Base-by-base conservation (phyloP, 2,888 invertebrate species). In the Platynereis dumerilii region DNA sequence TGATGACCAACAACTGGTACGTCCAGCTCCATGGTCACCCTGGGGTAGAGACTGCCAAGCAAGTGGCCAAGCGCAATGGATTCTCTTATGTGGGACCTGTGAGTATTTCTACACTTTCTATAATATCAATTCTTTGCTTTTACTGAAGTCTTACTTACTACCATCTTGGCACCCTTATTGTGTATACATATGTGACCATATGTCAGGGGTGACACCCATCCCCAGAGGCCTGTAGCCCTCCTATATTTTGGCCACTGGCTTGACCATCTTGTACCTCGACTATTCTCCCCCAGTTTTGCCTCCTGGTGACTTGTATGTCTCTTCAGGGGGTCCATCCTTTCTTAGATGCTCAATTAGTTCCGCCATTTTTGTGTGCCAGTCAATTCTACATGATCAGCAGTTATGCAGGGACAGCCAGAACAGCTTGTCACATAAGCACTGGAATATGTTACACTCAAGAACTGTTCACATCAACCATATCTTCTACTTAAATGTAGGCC, bases 1-100 rank as follows among this genome's bases (percentile, higher is more conserved):
- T 98, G 78, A 94, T 95, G 87, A 97, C 96, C 84, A 97, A 96
- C 86, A 92, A 93, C 64, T 98, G 98, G 88, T 88, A 94, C 84
- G 96, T 98, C 77, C 89, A 91, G 77, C 91, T 96, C 86, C 90
- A 90, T 81, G 88, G 91, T 75, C 90, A 91, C 70, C 90, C 92
- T 68, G 90, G 90, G 66, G 89, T 88, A 75, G 88, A 90, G 24
- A 88, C 91, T 79, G 97, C 94, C 60, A 90, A 91, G 82, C 85
- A 88, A 74, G 89, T 98, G 72, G 97, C 97, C 68, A 87, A 88
- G 72, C 88, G 91, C 80, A 92, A 95, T 85, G 97, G 97, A 81
- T 97, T 98, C 87, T 90, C 93, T 82, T 96, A 92, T 86, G 88
- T 95, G 75, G 94, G 96, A 83, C 90, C 94, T 90, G 97, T 98